Base-by-base conservation (phyloP, 2,113 vertebrate species). In the Pterocles orientalis region DNA sequence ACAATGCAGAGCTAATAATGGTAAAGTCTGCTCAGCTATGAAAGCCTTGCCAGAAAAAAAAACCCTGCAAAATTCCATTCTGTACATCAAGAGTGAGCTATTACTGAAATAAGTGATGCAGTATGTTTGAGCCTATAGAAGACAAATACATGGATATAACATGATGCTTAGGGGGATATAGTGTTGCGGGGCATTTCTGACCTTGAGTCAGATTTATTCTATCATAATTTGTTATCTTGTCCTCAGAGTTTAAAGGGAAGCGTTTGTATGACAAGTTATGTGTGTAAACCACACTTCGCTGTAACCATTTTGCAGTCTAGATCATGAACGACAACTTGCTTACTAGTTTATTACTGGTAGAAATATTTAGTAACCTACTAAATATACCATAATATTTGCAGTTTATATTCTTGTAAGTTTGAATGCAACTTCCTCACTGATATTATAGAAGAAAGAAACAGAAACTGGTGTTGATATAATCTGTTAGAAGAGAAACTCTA, bases 261-360 rank as follows among this genome's bases (percentile, higher is more conserved):
- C 14, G 1, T 17, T 41, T 78, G 56, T 26, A 4, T n/a, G 73
- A 21, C n/a, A 4, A 56, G n/a, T 50, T 54, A 57, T 61, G 62
- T 14, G 1, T 45, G n/a, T 24, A 56, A 73, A 18, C 41, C 60
- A 34, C 47, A 4, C 18, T 86, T 82, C 70, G 39, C 31, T 0
- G 1, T 18, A 31, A 14, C 31, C 18, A 6, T 61, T 48, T 34
- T 31, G 64, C 1, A 1, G 5, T 19, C 43, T 29, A n/a, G 19
- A 18, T 20, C 6, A 9, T 29, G 45, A 80, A 33, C 66, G 12
- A 15, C 51, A 50, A 6, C 4, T 14, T 28, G 23, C 26, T 50
- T 41, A 18, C 24, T 76, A 8, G 39, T 50, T 71, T 57, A 19
- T 47, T 51, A 13, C 31, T 10, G n/a, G 45, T 31, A 9, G 51